phyloP scores from a whole-genome alignment of 2,888 invertebrate species.

The Polyploca ridens region DNA sequence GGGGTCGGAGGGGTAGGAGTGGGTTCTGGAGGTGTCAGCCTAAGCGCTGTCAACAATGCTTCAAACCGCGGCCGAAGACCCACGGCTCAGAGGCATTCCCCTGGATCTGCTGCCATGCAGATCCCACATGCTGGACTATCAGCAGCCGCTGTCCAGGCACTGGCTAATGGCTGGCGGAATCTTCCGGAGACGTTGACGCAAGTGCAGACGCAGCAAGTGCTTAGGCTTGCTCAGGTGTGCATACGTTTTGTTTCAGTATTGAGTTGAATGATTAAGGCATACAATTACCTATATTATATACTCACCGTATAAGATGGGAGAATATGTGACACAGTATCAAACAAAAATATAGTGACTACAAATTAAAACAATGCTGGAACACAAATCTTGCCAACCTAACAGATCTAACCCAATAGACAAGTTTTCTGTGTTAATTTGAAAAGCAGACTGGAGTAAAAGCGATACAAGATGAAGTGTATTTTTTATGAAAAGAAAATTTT shows the following conservation, averaged over 20 bases:
- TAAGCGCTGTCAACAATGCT: slow-evolving; percentile 55
- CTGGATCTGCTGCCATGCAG: slow-evolving; percentile 65
- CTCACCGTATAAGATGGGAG: no score
- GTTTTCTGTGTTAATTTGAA: no score
- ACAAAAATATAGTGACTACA: no score
- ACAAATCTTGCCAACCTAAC: no score
- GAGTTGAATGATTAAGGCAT: neutral
- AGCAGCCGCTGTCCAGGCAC: slow-evolving; percentile 74
- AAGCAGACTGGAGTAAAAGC: no score
- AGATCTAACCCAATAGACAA: no score
- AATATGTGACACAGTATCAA: no score
- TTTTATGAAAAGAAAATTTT: no score
- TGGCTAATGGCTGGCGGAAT: slow-evolving; percentile 69
- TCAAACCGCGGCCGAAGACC: slow-evolving; percentile 66
- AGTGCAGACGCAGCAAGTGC: slow-evolving; percentile 80
- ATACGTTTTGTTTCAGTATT: neutral
- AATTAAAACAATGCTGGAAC: no score
- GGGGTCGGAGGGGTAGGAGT: slow-evolving; percentile 55
- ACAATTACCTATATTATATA: no score
- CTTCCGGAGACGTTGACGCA: slow-evolving; percentile 70
- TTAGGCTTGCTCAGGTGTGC: slow-evolving; percentile 77
- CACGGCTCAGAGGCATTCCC: slow-evolving; percentile 60
- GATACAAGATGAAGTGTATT: no score
- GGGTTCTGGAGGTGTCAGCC: slow-evolving; percentile 46
- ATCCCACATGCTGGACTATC: slow-evolving; percentile 71